Base-by-base conservation (phyloP, 2,888 invertebrate species). In the Ectobius pallidus region DNA sequence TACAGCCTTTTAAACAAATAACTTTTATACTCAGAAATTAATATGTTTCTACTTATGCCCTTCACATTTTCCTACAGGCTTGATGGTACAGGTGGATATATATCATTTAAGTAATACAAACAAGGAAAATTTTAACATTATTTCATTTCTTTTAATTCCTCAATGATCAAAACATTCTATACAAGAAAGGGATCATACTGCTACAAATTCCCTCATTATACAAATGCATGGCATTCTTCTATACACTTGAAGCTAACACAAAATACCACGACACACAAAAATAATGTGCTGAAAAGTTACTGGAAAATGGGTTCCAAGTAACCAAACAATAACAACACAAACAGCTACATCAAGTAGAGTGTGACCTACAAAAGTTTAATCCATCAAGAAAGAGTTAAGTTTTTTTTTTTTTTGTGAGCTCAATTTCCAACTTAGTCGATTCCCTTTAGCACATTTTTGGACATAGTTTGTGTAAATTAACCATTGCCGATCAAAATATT, bases 191-290 rank as follows among this genome's bases (percentile, higher is more conserved):
- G 74, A 72, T 72, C 22, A 52, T 32, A 61, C 34, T 34, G 67
- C 70, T 68, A 61, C 52, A 65, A 46, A 72, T 27, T 73, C 72
- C 72, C 52, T 73, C 69, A 75, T 70, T 72, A 68, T 75, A 75
- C 75, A 75, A 73, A 75, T 75, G 75, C 73, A 73, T 61, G 25
- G 72, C 71, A 68, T 65, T 68, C 71, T 65, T 70, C 75, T 73
- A 75, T 67, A 75, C 69, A 73, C 73, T 69, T 72, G 65, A 70
- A 75, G 72, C 75, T 75, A 75, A 75, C 73, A 74, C 73, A 75
- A 75, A 72, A 75, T 72, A 75, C 70, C 55, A 74, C 73, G 70
- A 71, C 63, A 72, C 69, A 74, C 71, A 69, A 69, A 69, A 67
- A 68, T 55, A 65, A 73, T 70, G 72, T 73, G 73, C 68, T 70